phyloP scores from a whole-genome alignment of 2,113 vertebrate species.

The Corapipo altera region DNA sequence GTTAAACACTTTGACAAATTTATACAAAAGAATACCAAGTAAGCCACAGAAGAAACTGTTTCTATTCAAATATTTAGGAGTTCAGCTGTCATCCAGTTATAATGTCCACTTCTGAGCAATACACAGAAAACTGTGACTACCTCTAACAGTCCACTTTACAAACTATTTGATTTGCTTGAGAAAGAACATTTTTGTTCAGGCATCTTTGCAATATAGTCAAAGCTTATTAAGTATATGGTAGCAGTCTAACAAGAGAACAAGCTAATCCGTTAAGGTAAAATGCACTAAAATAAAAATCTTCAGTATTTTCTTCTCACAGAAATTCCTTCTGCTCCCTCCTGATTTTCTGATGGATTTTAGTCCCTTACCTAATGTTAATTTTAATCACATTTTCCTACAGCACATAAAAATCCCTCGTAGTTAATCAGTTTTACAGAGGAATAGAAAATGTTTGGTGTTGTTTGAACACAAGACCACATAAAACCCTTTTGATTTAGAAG shows the following conservation, averaged over 20 bases:
- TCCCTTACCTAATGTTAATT: not conserved
- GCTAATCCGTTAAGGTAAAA: not conserved
- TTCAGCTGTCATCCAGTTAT: not conserved
- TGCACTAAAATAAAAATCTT: not conserved
- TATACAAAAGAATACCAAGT: not conserved
- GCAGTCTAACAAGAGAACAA: not conserved
- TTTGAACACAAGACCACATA: not conserved
- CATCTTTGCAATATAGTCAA: not conserved
- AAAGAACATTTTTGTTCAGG: not conserved
- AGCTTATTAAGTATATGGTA: not conserved
- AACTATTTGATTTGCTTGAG: not conserved
- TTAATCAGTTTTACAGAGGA: not conserved
- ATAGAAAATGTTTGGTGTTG: not conserved
- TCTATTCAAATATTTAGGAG: not conserved
- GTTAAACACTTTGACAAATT: not conserved
- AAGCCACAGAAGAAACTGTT: not conserved
- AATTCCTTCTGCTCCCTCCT: not conserved
- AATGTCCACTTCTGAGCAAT: not conserved
- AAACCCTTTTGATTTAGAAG: not conserved
- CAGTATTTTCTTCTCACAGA: not conserved
- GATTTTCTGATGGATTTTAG: not conserved
- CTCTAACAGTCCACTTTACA: not conserved
- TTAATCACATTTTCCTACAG: not conserved
- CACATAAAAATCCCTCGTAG: not conserved
- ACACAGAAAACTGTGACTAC: not conserved